Conservation (phyloP, 2,888 invertebrate species). For the Himalopsyche japonica region DNA sequence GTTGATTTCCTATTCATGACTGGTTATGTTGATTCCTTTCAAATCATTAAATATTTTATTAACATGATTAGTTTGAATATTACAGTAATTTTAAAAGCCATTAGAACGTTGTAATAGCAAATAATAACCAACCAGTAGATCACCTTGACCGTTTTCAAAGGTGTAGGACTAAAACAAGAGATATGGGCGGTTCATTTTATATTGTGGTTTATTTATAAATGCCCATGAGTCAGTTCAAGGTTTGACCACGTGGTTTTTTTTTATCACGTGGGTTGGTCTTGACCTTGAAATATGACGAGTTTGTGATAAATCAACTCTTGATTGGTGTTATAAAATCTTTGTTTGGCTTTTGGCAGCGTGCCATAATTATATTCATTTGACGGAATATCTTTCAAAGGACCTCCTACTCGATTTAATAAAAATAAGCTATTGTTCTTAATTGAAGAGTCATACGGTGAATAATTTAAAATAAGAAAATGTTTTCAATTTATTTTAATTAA, state of each 20-base stretch:
- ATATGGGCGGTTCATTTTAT: neutral
- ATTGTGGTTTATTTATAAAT: neutral
- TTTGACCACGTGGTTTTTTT: slow-evolving; percentile 11
- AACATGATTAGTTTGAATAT: neutral
- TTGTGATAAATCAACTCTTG: neutral
- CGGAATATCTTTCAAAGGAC: too few species aligned
- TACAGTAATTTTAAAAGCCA: neutral
- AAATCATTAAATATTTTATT: too few species aligned
- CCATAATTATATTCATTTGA: too few species aligned
- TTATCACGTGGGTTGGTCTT: neutral
- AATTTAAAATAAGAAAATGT: too few species aligned
- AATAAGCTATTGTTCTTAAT: too few species aligned
- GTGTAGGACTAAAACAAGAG: slow-evolving; percentile 3
- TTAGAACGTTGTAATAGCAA: neutral
- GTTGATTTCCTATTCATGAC: too few species aligned
- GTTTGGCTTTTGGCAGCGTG: too few species aligned
- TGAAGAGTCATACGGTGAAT: too few species aligned
- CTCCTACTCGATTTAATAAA: too few species aligned
- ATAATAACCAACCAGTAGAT: neutral
- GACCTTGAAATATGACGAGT: neutral
- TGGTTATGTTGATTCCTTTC: too few species aligned
- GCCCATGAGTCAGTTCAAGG: slow-evolving; percentile 4
- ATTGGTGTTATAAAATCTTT: too few species aligned
- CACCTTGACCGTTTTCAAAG: slow-evolving; percentile 6
- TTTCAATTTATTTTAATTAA: too few species aligned